A percentile compares a stretch with the other conserved stretches of the same genome.
Conservation (phyloP, 2,888 invertebrate species). For the Allophyes oxyacanthae region DNA sequence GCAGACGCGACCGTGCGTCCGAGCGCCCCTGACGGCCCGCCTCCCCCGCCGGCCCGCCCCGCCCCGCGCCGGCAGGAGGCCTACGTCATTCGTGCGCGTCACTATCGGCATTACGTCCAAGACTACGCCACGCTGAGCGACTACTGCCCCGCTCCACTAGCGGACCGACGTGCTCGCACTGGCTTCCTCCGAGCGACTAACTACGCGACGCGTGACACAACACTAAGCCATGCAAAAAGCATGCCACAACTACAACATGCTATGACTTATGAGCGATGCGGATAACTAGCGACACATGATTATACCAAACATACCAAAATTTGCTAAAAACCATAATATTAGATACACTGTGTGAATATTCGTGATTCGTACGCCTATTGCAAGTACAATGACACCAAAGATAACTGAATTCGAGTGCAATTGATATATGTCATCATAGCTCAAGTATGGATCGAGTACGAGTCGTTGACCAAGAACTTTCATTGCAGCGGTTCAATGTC, state of each 20-base stretch:
- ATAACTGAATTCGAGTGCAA: neutral
- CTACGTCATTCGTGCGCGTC: neutral
- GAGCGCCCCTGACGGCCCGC: neutral
- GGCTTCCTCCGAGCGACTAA: constrained; percentile 65
- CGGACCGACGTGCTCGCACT: constrained; percentile 29
- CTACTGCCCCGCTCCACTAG: constrained; percentile 7
- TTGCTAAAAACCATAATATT: too few relatives aligned
- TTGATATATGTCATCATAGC: neutral
- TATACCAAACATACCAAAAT: constrained; percentile 3
- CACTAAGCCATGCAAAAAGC: constrained; percentile 18
- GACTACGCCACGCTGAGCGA: constrained; percentile 3
- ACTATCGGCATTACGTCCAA: neutral
- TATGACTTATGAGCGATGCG: constrained; percentile 13
- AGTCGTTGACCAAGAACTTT: constrained; percentile 39
- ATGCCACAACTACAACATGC: constrained; percentile 11
- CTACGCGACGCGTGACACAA: neutral
- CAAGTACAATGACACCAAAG: constrained; percentile 1
- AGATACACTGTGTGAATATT: too few relatives aligned
- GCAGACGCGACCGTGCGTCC: neutral
- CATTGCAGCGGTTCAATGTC: constrained; percentile 33
- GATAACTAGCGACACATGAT: constrained; percentile 5
- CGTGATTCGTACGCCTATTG: neutral
- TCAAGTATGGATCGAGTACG: constrained; percentile 1
- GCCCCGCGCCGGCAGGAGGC: neutral
- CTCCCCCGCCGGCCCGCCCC: neutral